phyloP scores from a whole-genome alignment of 2,113 vertebrate species.

The Leucopsar rothschildi region DNA sequence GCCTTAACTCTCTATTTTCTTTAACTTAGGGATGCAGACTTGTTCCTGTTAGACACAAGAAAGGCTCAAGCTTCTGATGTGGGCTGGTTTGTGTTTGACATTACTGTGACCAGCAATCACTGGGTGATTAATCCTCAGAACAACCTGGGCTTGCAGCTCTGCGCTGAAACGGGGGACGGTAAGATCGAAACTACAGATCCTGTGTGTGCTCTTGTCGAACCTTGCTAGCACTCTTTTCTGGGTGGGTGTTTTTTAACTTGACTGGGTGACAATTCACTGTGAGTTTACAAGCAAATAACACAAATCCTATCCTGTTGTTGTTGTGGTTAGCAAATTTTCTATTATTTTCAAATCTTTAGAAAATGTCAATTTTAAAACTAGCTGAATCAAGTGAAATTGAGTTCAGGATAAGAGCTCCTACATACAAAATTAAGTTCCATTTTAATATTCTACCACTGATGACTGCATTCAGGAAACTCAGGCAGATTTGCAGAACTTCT shows the following conservation, averaged over 20 bases:
- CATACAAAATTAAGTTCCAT: not conserved
- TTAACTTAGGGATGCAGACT: conserved; percentile 88
- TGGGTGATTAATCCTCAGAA: conserved; percentile 98
- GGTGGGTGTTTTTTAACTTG: not conserved
- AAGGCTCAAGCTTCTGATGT: conserved; percentile 88
- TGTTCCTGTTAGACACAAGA: conserved; percentile 90
- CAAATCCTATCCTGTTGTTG: not conserved
- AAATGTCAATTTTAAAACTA: not conserved
- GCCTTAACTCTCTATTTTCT: conserved; percentile 34
- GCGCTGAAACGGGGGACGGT: conserved; percentile 92
- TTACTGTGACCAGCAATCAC: conserved; percentile 96
- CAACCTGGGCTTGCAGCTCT: conserved; percentile 95
- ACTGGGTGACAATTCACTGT: not conserved
- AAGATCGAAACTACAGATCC: conserved; percentile 35
- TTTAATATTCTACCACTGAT: not conserved
- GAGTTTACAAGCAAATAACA: not conserved
- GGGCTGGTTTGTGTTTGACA: conserved; percentile 97
- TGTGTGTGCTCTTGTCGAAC: not conserved
- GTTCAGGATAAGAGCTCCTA: not conserved
- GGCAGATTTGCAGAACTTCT: not conserved
- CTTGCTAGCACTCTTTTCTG: not conserved
- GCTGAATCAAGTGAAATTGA: not conserved
- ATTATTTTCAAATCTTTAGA: not conserved
- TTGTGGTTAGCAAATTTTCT: not conserved
- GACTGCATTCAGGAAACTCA: not conserved